Conservation (phyloP, 2,888 invertebrate genomes). For the Drosophila diplacantha region DNA sequence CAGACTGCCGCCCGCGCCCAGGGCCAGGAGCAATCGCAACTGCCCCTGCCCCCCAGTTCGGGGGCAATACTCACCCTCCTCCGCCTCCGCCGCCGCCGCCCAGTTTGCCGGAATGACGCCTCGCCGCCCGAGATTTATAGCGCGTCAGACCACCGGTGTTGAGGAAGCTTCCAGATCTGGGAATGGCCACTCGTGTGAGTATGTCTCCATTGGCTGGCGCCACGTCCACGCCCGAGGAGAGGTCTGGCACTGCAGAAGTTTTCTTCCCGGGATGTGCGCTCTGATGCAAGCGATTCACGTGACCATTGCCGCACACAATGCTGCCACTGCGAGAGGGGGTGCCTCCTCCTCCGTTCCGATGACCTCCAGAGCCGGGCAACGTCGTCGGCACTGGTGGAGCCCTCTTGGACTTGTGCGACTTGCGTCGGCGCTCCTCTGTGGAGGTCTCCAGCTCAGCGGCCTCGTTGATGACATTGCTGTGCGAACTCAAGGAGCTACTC, state of each 20-base stretch:
- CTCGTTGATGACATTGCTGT: conserved; percentile 80
- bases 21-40: conserved; percentile 11
- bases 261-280: conserved; percentile 51
- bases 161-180: conserved; percentile 90
- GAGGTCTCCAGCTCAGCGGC: conserved; percentile 77
- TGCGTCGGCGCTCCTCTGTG: conserved; percentile 80
- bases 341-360: conserved; percentile 15
- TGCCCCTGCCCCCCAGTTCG: conserved; percentile 51
- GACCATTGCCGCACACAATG: conserved; percentile 61
- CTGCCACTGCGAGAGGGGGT: conserved; percentile 36
- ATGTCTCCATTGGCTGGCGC: conserved; percentile 85
- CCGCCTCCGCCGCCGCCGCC: conserved; percentile 77
- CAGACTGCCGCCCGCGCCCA: conserved; percentile 44
- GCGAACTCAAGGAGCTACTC: conserved; percentile 81
- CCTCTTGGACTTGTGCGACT: conserved; percentile 80
- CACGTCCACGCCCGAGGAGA: conserved; percentile 1
- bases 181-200: conserved; percentile 90
- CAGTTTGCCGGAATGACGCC: conserved; percentile 75
- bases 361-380: conserved; percentile 42
- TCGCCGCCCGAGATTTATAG: conserved; percentile 82
- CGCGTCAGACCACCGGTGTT: conserved; percentile 88
- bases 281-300: conserved; percentile 51
- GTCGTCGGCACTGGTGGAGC: conserved; percentile 79
- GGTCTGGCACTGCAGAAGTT: conserved; percentile 17
- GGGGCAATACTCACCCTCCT: conserved; percentile 69